Evolutionary conservation across 2,113 vertebrate species (phyloP).

Genomic region (Dromaius novaehollandiae): DNA sequence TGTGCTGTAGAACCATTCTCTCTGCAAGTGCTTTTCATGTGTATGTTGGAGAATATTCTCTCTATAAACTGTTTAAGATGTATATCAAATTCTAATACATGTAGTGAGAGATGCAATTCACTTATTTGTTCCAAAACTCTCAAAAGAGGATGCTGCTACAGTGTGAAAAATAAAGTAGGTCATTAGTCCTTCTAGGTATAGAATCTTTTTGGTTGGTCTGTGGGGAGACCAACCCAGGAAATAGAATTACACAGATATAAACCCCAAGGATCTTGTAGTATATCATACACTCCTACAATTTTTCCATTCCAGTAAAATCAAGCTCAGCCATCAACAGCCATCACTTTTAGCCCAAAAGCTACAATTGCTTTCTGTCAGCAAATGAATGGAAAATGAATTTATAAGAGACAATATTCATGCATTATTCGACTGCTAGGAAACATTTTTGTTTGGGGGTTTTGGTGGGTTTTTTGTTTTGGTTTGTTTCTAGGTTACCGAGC

Average conservation of each 20-base stretch:
- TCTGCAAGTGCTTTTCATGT: neutral
- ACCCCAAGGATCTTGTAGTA: neutral
- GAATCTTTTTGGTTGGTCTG: neutral
- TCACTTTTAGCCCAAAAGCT: neutral
- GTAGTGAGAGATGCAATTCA: neutral
- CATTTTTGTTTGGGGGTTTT: neutral
- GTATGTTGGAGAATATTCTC: neutral
- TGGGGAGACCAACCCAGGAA: neutral
- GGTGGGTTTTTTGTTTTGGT: neutral
- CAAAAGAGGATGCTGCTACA: neutral
- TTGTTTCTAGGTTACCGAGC: neutral
- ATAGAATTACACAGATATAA: neutral
- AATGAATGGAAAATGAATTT: neutral
- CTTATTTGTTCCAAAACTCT: neutral
- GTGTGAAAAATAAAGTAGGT: neutral
- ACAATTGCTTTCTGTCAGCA: neutral
- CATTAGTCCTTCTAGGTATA: neutral
- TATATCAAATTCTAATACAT: neutral
- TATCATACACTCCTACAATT: neutral
- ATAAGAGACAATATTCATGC: neutral
- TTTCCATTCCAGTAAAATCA: neutral
- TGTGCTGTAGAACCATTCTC: neutral
- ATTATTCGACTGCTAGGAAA: neutral
- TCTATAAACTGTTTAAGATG: neutral
- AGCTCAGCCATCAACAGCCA: neutral